Conservation (phyloP, 1,140 invertebrate species). For the Hyles vespertilio region DNA sequence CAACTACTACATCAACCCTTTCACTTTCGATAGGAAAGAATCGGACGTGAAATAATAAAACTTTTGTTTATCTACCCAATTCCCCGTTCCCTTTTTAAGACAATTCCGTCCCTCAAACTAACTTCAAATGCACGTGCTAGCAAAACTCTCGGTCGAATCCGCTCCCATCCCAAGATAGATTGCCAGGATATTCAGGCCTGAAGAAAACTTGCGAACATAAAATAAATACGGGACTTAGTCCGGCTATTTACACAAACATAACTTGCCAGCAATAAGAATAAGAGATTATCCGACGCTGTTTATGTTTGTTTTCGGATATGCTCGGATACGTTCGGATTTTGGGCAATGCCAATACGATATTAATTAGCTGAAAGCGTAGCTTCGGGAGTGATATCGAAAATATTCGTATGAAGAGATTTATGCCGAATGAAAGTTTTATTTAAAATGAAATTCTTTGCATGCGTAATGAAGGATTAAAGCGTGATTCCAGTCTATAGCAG, state of each 20-base stretch:
- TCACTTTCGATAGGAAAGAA: no score
- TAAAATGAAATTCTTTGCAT: no score
- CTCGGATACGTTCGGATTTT: not conserved
- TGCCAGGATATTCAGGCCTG: constrained; percentile 8
- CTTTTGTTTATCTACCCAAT: no score
- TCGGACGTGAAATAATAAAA: no score
- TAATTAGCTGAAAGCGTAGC: not conserved
- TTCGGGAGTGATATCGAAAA: not conserved
- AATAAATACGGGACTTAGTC: constrained; percentile 8
- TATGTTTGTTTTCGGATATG: not conserved
- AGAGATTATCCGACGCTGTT: constrained; percentile 10
- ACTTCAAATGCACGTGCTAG: not conserved
- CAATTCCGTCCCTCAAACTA: no score
- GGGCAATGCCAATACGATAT: not conserved
- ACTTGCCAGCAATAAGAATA: constrained; percentile 2
- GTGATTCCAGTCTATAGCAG: no score
- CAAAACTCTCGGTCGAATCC: not conserved
- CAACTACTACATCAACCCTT: no score
- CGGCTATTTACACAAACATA: constrained; percentile 5
- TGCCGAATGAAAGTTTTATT: no score
- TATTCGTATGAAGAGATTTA: no score
- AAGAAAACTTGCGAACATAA: constrained; percentile 11
- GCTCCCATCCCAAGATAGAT: constrained; percentile 1
- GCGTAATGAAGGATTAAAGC: no score
- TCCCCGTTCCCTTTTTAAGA: no score